Conservation (phyloP, 1,140 invertebrate genomes). For the Telenomus remus region DNA sequence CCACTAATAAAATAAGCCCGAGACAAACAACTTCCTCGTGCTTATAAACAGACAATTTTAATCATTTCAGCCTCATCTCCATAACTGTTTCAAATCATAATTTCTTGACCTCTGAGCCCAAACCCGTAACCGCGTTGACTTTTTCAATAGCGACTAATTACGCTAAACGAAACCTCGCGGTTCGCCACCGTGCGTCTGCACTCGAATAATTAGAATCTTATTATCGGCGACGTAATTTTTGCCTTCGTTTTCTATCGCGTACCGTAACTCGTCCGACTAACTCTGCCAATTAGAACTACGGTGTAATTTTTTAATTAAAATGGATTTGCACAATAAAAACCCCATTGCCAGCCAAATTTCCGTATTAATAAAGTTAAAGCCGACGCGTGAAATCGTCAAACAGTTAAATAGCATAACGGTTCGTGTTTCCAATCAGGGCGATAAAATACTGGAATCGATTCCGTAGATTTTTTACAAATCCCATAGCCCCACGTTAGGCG, state of each 20-base stretch:
- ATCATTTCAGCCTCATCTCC: conserved; percentile 10
- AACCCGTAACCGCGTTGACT: conserved; percentile 9
- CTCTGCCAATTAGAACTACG: conserved; percentile 61
- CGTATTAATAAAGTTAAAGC: conserved; percentile 12
- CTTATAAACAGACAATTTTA: conserved; percentile 29
- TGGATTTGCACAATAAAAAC: no score
- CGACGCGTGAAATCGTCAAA: background rate
- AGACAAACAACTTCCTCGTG: conserved; percentile 23
- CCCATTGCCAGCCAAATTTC: conserved; percentile 36
- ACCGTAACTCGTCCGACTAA: conserved; percentile 7
- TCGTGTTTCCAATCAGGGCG: conserved; percentile 15
- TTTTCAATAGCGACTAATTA: conserved; percentile 15
- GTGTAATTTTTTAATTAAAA: conserved; percentile 52
- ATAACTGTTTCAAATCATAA: conserved; percentile 39
- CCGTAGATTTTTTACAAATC: no score
- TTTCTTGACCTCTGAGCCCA: conserved; percentile 26
- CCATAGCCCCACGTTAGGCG: no score
- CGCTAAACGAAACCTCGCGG: conserved; percentile 12
- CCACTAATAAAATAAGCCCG: conserved; percentile 15
- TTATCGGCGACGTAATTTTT: conserved; percentile 18
- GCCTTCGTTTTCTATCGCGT: conserved; percentile 4
- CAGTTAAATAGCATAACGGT: conserved; percentile 20
- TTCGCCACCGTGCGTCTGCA: conserved; percentile 1
- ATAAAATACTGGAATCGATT: conserved; percentile 29
- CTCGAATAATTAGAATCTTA: conserved; percentile 26